Evolutionary conservation across 2,113 vertebrate species (phyloP).

Genomic region (Okapia johnstoni): DNA sequence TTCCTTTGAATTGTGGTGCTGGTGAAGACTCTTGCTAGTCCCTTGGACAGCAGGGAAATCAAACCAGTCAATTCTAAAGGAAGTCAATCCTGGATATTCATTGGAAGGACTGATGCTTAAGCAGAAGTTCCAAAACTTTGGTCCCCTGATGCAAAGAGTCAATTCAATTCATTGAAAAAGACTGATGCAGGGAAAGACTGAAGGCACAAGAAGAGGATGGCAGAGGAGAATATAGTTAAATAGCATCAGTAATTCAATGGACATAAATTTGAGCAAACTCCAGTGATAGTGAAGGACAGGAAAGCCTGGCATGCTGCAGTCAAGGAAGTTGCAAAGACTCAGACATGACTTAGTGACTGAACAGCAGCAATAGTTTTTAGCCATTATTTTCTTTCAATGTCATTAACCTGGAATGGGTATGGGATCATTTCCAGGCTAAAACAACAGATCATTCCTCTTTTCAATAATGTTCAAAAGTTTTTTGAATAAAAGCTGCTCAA

Average conservation of each 20-base stretch:
- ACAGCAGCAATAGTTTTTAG: neutral
- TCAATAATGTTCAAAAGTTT: neutral
- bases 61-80: neutral
- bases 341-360: neutral
- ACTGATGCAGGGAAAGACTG: neutral
- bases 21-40: neutral
- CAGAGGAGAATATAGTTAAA: neutral
- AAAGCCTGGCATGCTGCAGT: neutral
- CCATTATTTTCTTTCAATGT: neutral
- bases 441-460: neutral
- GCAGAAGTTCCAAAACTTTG: neutral
- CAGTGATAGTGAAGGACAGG: neutral
- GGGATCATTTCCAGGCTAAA: neutral
- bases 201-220: neutral
- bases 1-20: neutral
- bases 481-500: neutral
- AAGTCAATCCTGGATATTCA: neutral
- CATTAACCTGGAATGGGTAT: neutral
- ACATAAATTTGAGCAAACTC: neutral
- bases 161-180: neutral
- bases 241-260: neutral
- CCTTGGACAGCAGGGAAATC: neutral
- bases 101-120: neutral
- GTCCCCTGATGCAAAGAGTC: neutral
- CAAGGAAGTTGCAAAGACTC: neutral